phyloP scores from a whole-genome alignment of 2,113 vertebrate genomes.

The Actenoides lindsayi region DNA sequence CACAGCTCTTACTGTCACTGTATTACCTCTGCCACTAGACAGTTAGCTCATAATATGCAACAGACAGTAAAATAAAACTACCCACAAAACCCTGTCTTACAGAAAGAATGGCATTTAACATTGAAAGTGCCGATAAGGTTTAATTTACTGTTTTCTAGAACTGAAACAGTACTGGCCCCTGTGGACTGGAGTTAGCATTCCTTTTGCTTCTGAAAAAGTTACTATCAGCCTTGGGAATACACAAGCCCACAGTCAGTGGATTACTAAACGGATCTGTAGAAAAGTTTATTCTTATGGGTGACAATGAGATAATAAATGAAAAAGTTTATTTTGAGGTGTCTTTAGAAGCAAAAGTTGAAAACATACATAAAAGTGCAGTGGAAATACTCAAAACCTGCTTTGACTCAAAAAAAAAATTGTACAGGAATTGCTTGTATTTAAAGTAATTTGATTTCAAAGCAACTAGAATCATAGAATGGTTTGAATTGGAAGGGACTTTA shows the following conservation, averaged over 20 bases:
- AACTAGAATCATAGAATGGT: too few species aligned
- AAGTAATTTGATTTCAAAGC: neutral
- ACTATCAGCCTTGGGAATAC: neutral
- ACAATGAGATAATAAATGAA: neutral
- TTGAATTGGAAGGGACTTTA: too few species aligned
- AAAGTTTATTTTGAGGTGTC: neutral
- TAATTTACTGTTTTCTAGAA: neutral
- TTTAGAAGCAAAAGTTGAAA: neutral
- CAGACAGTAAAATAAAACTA: neutral
- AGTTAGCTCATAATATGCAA: neutral
- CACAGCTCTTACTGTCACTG: neutral
- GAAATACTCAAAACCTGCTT: neutral
- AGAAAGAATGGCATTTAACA: neutral
- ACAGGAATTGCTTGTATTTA: neutral
- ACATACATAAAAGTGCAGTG: neutral
- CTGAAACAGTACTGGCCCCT: neutral
- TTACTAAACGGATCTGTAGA: neutral
- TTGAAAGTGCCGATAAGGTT: neutral
- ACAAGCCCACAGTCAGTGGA: neutral
- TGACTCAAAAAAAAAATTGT: neutral
- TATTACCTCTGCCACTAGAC: neutral
- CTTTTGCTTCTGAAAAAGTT: neutral
- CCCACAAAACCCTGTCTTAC: neutral
- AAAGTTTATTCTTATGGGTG: neutral
- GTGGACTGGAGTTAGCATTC: neutral